Percentiles rank a stretch among this genome's conserved stretches.
Conservation (phyloP, 2,113 vertebrate species). For the Lamprotornis superbus region DNA sequence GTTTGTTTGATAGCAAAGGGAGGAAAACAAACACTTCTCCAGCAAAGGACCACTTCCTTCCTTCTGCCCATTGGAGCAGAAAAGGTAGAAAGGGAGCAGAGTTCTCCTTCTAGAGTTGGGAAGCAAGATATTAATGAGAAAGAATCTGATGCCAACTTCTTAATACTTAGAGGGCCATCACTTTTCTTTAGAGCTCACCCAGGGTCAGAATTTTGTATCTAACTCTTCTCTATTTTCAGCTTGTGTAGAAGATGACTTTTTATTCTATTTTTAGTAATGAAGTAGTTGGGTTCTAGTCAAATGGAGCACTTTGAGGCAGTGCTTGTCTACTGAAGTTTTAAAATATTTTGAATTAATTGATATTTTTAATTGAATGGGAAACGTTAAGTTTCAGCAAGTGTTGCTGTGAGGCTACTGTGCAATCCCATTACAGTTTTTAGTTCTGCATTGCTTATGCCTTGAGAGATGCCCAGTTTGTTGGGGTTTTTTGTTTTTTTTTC, state of each 20-base stretch:
- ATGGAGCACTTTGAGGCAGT: background rate
- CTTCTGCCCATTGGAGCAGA: background rate
- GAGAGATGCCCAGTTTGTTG: background rate
- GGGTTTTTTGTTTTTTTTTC: rapidly evolving
- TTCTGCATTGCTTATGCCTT: background rate
- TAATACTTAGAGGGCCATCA: background rate
- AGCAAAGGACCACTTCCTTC: background rate
- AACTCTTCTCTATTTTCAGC: slow-evolving; percentile 27
- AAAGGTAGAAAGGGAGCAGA: background rate
- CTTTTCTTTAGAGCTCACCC: background rate
- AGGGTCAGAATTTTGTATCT: background rate
- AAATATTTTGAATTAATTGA: background rate
- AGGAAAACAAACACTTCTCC: background rate
- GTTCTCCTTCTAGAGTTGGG: background rate
- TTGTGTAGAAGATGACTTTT: slow-evolving; percentile 7
- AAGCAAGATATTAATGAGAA: background rate
- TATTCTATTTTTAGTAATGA: slow-evolving; percentile 34
- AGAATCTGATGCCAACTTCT: background rate
- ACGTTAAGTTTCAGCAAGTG: background rate
- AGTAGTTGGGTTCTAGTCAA: slow-evolving; percentile 17
- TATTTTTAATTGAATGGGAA: background rate
- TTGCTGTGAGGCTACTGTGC: background rate
- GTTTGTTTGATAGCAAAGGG: background rate
- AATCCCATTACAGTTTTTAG: background rate
- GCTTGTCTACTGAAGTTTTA: background rate